Conservation (phyloP, 2,797 vertebrate genomes). For the Myotis findleyi region DNA sequence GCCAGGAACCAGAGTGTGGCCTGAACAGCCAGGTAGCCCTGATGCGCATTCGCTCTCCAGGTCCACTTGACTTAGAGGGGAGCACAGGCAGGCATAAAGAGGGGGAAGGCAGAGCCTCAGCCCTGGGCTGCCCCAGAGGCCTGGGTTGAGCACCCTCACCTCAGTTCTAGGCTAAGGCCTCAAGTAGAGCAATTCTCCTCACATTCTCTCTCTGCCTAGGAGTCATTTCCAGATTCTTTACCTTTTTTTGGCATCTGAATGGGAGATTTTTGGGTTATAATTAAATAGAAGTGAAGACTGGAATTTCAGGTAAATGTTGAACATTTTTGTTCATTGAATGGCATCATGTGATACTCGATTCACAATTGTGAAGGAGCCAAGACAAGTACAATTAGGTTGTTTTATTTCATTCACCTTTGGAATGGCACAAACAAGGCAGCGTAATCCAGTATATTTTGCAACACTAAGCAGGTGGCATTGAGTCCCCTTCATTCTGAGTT, state of each 20-base stretch:
- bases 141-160: neutral
- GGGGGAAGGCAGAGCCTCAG: neutral
- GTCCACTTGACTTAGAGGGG: neutral
- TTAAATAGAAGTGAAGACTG: conserved; percentile 42
- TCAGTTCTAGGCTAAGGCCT: neutral
- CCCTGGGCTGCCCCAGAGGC: neutral
- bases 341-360: conserved; percentile 43
- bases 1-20: neutral
- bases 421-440: neutral
- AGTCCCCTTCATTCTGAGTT: neutral
- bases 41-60: too few relatives aligned
- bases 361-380: neutral
- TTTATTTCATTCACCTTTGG: neutral
- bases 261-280: conserved; percentile 54
- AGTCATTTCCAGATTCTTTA: conserved; percentile 24
- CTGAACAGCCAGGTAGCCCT: neutral
- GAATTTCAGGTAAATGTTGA: conserved; percentile 51
- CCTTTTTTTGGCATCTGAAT: conserved; percentile 40
- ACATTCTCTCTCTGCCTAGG: neutral
- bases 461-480: neutral
- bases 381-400: neutral
- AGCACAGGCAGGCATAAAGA: neutral
- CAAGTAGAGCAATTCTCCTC: conserved; percentile 1
- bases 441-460: neutral
- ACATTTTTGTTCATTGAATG: conserved; percentile 29